Evolutionary conservation across 2,888 invertebrate genomes (phyloP), one percentile per base, ranked within the genome.

Genomic region (Myathropa florea): DNA sequence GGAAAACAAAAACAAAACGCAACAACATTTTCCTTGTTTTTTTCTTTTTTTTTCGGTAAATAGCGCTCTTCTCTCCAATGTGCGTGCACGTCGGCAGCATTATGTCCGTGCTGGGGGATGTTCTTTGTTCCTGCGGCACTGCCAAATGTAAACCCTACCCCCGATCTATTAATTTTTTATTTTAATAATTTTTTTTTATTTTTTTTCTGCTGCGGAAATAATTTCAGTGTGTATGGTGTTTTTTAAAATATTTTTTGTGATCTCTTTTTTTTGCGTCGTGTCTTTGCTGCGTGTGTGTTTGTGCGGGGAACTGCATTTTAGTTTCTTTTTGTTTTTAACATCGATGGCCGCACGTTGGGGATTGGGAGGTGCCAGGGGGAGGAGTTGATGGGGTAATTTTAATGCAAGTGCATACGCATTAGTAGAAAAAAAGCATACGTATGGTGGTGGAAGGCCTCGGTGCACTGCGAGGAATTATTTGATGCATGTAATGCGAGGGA

Each of bases 371-470:
- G 57, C 60, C 18, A 18, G 46, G 30, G 12, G 18, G 57, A 57
- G 57, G 33, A 75, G 75, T 21, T 33, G 67, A 64, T 76, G 80
- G 76, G 85, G 60, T 68, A 64, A 82, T 82, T 82, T 85, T 85
- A 85, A 85, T 85, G 82, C 85, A 85, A 85, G 81, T 85, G 81
- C 77, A 85, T 82, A 85, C 85, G 85, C 85, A 85, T 85, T 82
- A 82, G 73, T 78, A 85, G 76, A 78, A 78, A 85, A n/a, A 81
- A 73, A 73, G 68, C 73, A 77, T 24, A 76, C 67, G 71, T 65
- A 26, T 36, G 24, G 46, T n/a, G n/a, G 73, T 59, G 46, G 67
- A 77, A 36, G 64, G 72, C 14, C 36, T 14, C 14, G 53, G n/a
- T 85, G 81, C 85, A 81, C 81, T 60, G 81, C 26, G 55, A 73